Evolutionary conservation across 2,113 vertebrate genomes (phyloP).

Genomic region (Pelecanoides urinatrix): DNA sequence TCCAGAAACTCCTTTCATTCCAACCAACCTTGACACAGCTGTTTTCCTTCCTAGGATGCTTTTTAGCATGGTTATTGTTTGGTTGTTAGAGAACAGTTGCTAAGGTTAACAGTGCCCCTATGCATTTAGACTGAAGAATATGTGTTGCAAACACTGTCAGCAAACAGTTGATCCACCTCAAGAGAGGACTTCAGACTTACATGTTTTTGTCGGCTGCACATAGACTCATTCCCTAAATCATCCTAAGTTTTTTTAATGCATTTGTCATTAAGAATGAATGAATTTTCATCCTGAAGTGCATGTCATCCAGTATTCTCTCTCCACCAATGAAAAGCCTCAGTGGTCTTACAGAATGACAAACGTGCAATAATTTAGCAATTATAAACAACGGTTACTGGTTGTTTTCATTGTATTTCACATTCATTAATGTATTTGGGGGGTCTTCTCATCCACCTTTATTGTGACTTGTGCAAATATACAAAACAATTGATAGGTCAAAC

Average conservation of each 20-base stretch:
- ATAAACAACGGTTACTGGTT: not conserved
- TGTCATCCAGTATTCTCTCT: not conserved
- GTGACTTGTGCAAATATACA: not conserved
- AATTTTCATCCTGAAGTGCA: not conserved
- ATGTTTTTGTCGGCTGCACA: not conserved
- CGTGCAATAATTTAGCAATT: not conserved
- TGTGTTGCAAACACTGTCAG: not conserved
- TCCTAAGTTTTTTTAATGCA: not conserved
- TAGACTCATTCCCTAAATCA: not conserved
- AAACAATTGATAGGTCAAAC: not conserved
- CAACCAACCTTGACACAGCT: not conserved
- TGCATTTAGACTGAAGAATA: not conserved
- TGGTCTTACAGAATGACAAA: not conserved
- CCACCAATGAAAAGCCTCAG: not conserved
- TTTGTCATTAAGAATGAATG: not conserved
- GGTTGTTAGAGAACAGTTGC: not conserved
- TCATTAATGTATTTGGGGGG: not conserved
- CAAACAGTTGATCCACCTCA: not conserved
- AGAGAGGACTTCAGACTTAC: not conserved
- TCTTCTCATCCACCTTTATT: not conserved
- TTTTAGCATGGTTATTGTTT: not conserved
- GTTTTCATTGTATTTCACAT: not conserved
- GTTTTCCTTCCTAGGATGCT: not conserved
- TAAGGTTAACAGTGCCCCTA: not conserved
- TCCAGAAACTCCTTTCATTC: not conserved